Conservation (phyloP, 2,113 vertebrate genomes). For the Setophaga coronata region DNA sequence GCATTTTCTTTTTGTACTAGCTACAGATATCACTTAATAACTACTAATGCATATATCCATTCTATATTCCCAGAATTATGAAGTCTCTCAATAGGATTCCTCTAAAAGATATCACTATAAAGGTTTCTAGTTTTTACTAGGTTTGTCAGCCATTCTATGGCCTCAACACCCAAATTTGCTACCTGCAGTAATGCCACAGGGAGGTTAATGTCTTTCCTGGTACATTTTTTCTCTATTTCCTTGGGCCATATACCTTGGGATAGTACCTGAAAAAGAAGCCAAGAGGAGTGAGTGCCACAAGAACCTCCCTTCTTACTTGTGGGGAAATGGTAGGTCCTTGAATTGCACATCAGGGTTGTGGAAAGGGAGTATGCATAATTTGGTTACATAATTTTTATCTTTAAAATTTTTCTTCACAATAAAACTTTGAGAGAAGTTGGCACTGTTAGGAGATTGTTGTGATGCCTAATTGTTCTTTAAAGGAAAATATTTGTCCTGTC, state of each 20-base stretch:
- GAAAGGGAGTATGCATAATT: not conserved
- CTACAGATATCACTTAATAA: not conserved
- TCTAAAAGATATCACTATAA: not conserved
- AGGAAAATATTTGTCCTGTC: not conserved
- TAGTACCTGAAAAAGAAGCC: not conserved
- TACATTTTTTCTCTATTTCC: not conserved
- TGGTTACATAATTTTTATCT: not conserved
- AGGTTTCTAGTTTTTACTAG: not conserved
- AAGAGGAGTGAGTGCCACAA: not conserved
- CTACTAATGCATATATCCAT: not conserved
- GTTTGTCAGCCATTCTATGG: not conserved
- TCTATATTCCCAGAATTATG: not conserved
- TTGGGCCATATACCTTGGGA: too few species aligned
- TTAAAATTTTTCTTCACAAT: not conserved
- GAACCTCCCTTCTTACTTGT: not conserved
- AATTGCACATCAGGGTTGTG: not conserved
- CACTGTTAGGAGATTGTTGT: not conserved
- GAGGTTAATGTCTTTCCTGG: fast-evolving
- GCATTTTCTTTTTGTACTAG: not conserved
- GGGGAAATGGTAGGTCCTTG: not conserved
- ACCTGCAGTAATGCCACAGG: not conserved
- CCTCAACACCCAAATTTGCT: not conserved
- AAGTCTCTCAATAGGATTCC: not conserved
- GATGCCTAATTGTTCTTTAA: not conserved
- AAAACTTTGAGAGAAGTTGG: not conserved